phyloP scores from a whole-genome alignment of 2,888 invertebrate species.

The Diplazon laetatorius region DNA sequence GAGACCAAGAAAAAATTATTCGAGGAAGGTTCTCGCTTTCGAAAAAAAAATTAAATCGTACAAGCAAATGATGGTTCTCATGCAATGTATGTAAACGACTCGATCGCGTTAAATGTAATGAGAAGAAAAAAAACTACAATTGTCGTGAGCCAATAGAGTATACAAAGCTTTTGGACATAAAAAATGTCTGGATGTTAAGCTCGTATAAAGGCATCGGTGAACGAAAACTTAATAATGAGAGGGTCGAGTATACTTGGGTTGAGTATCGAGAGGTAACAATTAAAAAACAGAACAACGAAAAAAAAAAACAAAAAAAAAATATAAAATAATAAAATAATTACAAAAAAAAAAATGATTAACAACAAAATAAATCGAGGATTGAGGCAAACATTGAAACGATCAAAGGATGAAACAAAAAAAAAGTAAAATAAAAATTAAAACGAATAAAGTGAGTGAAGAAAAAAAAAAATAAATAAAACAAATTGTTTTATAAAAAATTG shows the following conservation, averaged over 20 bases:
- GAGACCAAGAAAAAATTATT: slow-evolving; percentile 16
- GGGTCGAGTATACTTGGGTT: slow-evolving; percentile 73
- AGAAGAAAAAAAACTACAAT: slow-evolving; percentile 49
- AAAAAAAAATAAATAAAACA: too few species aligned
- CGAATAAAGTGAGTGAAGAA: too few species aligned
- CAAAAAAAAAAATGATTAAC: slow-evolving; percentile 83
- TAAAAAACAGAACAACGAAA: slow-evolving; percentile 80
- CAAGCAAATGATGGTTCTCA: slow-evolving; percentile 55
- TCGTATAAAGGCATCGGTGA: slow-evolving; percentile 71
- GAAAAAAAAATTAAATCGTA: slow-evolving; percentile 37
- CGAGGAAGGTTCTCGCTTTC: slow-evolving; percentile 39
- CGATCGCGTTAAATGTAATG: slow-evolving; percentile 41
- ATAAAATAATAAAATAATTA: slow-evolving; percentile 82
- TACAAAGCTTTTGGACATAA: slow-evolving; percentile 71
- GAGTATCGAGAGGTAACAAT: slow-evolving; percentile 69
- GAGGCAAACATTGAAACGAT: slow-evolving; percentile 86
- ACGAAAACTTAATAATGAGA: slow-evolving; percentile 72
- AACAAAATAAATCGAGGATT: slow-evolving; percentile 81
- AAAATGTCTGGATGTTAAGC: slow-evolving; percentile 71
- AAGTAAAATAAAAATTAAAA: too few species aligned
- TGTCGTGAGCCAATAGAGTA: slow-evolving; percentile 66
- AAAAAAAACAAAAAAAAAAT: slow-evolving; percentile 82
- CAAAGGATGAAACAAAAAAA: too few species aligned
- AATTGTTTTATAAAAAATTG: slow-evolving; percentile 74
- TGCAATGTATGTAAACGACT: slow-evolving; percentile 59